Evolutionary conservation across 2,113 vertebrate genomes (phyloP).

Genomic region (Donacobius atricapilla): DNA sequence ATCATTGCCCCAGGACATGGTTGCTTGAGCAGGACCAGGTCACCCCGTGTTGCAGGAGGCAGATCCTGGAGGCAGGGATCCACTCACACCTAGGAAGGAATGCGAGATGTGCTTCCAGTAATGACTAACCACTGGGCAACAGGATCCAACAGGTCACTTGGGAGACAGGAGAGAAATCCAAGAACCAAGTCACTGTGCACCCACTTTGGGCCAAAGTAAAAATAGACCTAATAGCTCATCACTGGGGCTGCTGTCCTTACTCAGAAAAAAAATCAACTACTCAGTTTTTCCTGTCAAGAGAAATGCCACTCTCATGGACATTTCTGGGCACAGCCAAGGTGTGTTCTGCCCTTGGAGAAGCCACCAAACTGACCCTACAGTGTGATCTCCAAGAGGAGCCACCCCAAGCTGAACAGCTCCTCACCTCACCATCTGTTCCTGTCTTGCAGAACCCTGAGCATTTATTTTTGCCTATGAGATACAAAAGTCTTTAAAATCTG

Average conservation of each 20-base stretch:
- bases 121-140: not conserved
- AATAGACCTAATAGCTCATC: not conserved
- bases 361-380: not conserved
- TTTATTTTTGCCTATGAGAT: not conserved
- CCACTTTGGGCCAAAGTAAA: not conserved
- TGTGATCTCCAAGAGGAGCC: not conserved
- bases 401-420: not conserved
- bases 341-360: not conserved
- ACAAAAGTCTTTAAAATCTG: not conserved
- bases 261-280: not conserved
- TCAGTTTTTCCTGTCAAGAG: not conserved
- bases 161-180: not conserved
- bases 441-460: not conserved
- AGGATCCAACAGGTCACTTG: not conserved
- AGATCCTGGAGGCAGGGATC: not conserved
- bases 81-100: not conserved
- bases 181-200: not conserved
- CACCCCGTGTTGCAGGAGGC: not conserved
- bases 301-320: not conserved
- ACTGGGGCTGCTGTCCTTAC: not conserved
- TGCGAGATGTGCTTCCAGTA: not conserved
- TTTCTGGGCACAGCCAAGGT: not conserved
- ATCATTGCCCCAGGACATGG: not conserved
- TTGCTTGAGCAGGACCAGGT: not conserved
- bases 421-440: not conserved